Evolutionary conservation across 2,797 vertebrate genomes (phyloP), one percentile per base, ranked within the genome.

Genomic region (Cebuella pygmaea): DNA sequence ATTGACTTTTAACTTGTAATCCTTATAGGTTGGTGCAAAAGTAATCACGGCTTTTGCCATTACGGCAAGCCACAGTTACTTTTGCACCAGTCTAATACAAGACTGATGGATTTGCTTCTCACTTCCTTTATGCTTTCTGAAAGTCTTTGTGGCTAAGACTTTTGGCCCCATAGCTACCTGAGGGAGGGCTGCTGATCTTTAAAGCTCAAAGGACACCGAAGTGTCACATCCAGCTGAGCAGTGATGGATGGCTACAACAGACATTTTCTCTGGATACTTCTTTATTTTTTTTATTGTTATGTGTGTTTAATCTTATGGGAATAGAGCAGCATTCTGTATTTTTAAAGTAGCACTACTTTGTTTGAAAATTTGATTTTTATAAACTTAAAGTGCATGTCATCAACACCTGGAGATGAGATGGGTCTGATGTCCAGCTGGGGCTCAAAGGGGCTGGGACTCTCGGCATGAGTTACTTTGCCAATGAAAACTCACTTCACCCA

Each of bases 311-410:
- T 88, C 72, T 81, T 70, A 1, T 72, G 88, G 39, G 50, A 86
- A 24, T 74, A 82, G 26, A 91, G 19, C 75, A 27, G 12, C 44
- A 88, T 81, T 80, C 30, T 74, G 0, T 90, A 52, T 79, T 93
- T 91, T 81, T 36, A 72, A 79, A 94, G 27, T 46, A 83, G 9
- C n/a, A 90, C n/a, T 50, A n/a, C 41, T 95, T 87, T 78, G 44
- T n/a, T 93, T 48, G 64, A 59, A 90, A 74, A n/a, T 55, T 59
- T 88, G 85, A 59, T 52, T 92, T 87, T 94, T 86, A 74, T n/a
- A 93, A 79, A 80, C 57, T 91, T 27, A 44, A 46, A 90, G 7
- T 78, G 7, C 72, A 8, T 76, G 36, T 86, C 6, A 26, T 89
- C 8, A 33, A 14, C 64, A 76, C 36, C 87, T 52, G 22, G 33